Conservation (phyloP, 2,797 vertebrate species). For the Hoplostethus mediterraneus region DNA sequence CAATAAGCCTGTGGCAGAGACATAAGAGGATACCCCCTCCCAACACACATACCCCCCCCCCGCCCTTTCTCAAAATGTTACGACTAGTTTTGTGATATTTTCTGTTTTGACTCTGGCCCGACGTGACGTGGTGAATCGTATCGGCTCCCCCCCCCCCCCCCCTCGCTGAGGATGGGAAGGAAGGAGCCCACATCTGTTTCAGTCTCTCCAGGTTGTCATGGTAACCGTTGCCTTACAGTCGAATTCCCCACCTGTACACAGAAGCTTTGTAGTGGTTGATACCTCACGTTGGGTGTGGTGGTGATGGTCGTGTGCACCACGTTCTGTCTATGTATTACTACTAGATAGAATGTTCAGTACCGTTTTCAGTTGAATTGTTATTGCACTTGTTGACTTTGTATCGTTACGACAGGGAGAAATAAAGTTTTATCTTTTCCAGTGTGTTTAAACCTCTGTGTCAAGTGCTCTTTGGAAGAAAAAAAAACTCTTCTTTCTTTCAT, state of each 20-base stretch:
- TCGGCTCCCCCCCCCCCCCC: conserved; percentile 65
- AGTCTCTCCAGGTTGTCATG: conserved; percentile 77
- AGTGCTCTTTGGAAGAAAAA: conserved; percentile 39
- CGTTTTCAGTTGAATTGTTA: conserved; percentile 81
- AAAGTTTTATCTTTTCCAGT: conserved; percentile 87
- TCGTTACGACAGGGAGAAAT: conserved; percentile 85
- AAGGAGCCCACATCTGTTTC: conserved; percentile 63
- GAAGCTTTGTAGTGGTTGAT: conserved; percentile 81
- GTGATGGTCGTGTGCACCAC: conserved; percentile 67
- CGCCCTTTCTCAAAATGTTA: conserved; percentile 55
- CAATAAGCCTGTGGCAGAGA: conserved; percentile 48
- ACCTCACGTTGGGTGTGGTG: conserved; percentile 79
- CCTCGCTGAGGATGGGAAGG: conserved; percentile 46
- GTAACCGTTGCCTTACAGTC: conserved; percentile 88
- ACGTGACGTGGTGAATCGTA: conserved; percentile 74
- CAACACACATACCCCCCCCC: conserved; percentile 9
- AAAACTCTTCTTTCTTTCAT: conserved; percentile 4
- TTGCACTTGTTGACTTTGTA: conserved; percentile 89
- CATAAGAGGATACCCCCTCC: too few relatives aligned
- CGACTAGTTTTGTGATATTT: conserved; percentile 72
- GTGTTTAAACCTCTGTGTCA: conserved; percentile 80
- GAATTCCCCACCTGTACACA: conserved; percentile 79
- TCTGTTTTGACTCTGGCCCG: conserved; percentile 72
- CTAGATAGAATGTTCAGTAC: conserved; percentile 80
- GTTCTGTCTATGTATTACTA: conserved; percentile 81